These are phyloP conservation scores for Coelinius sp. DNA, from an alignment of 2,888 invertebrate genomes.

Conservation along the genomic window DNA sequence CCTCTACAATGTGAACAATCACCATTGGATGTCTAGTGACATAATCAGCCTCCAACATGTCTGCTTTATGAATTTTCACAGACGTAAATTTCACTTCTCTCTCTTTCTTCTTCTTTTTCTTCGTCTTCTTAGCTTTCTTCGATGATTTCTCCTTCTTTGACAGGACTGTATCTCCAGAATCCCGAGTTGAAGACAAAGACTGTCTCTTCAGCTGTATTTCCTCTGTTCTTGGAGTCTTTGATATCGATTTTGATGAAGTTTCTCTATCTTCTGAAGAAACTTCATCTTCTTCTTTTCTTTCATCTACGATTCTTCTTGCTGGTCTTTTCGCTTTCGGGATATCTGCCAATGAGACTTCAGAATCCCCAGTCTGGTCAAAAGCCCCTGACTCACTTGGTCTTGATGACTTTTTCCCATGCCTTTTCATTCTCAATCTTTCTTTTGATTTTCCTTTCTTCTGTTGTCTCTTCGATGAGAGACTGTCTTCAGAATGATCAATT, in stretches of 20 bases:
- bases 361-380: constrained; percentile 1
- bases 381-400: background rate
- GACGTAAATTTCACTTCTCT: constrained; percentile 68
- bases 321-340: constrained; percentile 18
- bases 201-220: background rate
- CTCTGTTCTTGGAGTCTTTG: background rate
- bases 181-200: constrained; percentile 20
- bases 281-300: background rate
- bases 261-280: constrained; percentile 29
- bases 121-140: constrained; percentile 38
- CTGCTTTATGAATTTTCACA: constrained; percentile 74
- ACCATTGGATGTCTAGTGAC: constrained; percentile 77
- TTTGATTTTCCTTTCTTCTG: background rate
- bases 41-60: constrained; percentile 75
- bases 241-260: background rate
- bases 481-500: background rate
- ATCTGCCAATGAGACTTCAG: constrained; percentile 1
- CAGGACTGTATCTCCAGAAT: constrained; percentile 21
- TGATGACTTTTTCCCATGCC: background rate
- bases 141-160: constrained; percentile 21
- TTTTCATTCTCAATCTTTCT: background rate
- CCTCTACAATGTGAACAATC: constrained; percentile 75
- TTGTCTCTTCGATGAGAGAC: background rate
- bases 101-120: constrained; percentile 29
- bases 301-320: background rate